Percentiles rank a stretch among this genome's conserved stretches.
Conservation (phyloP, 2,797 vertebrate species). For the Phalanger gymnotis region DNA sequence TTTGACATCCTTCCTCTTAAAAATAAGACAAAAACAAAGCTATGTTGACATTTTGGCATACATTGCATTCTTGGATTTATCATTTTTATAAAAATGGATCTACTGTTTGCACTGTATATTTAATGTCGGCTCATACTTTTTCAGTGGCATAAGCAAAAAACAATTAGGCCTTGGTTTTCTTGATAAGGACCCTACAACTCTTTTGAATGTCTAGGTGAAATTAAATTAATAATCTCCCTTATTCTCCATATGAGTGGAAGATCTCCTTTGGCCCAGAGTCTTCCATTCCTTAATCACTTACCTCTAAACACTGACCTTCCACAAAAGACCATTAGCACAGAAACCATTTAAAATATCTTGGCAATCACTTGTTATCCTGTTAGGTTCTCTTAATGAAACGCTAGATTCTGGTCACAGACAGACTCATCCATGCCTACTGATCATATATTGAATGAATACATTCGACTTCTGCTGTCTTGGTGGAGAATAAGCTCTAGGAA, state of each 20-base stretch:
- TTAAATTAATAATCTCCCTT: neutral
- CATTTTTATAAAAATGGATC: neutral
- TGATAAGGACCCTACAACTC: neutral
- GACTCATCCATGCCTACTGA: neutral
- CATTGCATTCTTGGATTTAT: neutral
- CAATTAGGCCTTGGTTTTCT: neutral
- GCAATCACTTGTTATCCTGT: neutral
- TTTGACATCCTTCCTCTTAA: neutral
- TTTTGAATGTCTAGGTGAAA: conserved; percentile 9
- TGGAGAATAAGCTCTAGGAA: neutral
- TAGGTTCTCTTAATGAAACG: neutral
- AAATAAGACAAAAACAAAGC: neutral
- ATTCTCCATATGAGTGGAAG: conserved; percentile 13
- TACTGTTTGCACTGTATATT: neutral
- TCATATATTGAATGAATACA: neutral
- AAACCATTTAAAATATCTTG: neutral
- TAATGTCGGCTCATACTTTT: conserved; percentile 3
- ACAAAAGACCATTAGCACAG: conserved; percentile 23
- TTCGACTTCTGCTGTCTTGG: neutral
- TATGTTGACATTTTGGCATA: neutral
- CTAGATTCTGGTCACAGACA: neutral
- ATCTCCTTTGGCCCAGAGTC: conserved; percentile 8
- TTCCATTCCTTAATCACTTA: neutral
- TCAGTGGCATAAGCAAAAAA: neutral
- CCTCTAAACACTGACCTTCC: conserved; percentile 1